Evolutionary conservation across 2,888 invertebrate genomes (phyloP).

Genomic region (Taenaris catops): DNA sequence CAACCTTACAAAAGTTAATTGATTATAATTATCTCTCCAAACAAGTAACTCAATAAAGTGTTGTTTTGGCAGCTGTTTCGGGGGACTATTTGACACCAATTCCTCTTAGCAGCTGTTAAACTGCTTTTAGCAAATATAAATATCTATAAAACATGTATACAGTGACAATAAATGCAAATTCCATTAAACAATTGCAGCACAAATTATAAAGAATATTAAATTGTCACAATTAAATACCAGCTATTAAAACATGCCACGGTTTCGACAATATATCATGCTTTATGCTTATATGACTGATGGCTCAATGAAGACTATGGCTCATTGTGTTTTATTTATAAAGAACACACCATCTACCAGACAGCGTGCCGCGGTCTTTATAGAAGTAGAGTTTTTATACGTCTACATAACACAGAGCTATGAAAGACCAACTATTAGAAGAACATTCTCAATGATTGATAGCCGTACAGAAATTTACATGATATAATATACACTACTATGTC

Average conservation of each 20-base stretch:
- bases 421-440: neutral
- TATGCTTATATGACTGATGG: slow-evolving; percentile 27
- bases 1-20: too few relatives aligned
- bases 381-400: neutral
- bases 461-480: too few relatives aligned
- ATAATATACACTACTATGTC: too few relatives aligned
- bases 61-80: too few relatives aligned
- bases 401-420: slow-evolving; percentile 2
- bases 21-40: too few relatives aligned
- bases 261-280: slow-evolving; percentile 20
- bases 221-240: neutral
- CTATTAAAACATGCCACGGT: slow-evolving; percentile 7
- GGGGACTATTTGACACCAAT: too few relatives aligned
- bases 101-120: too few relatives aligned
- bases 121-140: too few relatives aligned
- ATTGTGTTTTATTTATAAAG: slow-evolving; percentile 33
- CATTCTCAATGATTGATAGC: neutral
- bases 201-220: slow-evolving; percentile 2
- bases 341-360: slow-evolving; percentile 48
- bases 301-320: slow-evolving; percentile 47
- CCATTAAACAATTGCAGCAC: neutral
- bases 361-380: slow-evolving; percentile 54
- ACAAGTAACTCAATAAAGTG: too few relatives aligned
- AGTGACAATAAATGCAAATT: too few relatives aligned
- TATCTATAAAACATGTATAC: too few relatives aligned